Conservation (phyloP, 2,113 vertebrate species). For the Gnathonemus echidnorhynchus region DNA sequence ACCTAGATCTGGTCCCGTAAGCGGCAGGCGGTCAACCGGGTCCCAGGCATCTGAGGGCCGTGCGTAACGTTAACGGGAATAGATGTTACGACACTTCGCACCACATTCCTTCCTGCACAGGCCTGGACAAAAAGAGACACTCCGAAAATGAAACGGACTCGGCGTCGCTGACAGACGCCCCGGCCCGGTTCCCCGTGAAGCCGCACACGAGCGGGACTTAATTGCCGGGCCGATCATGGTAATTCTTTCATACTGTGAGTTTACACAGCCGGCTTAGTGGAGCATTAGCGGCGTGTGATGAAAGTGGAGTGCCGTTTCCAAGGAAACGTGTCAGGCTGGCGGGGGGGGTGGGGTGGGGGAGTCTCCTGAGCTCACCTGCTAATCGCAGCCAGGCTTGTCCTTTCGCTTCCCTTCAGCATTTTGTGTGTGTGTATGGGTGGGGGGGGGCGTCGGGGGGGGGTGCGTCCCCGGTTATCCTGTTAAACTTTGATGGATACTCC, state of each 20-base stretch:
- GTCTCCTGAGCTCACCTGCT: not conserved
- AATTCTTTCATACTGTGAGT: constrained; percentile 73
- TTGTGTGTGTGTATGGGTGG: not conserved
- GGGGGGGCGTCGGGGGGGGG: not conserved
- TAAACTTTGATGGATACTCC: not conserved
- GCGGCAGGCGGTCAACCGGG: constrained; percentile 26
- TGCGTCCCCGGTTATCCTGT: not conserved
- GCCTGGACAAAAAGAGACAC: constrained; percentile 66
- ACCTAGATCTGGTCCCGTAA: constrained; percentile 38
- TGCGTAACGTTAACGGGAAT: constrained; percentile 37
- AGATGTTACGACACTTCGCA: constrained; percentile 46
- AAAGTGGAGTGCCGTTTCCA: constrained; percentile 37
- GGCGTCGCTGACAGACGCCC: constrained; percentile 73
- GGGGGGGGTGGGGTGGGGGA: not conserved
- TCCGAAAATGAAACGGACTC: constrained; percentile 73
- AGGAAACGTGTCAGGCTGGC: not conserved
- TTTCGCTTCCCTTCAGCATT: not conserved
- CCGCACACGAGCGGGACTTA: constrained; percentile 79
- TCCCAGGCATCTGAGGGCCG: constrained; percentile 32
- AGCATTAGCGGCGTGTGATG: constrained; percentile 45
- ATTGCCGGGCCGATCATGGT: constrained; percentile 80
- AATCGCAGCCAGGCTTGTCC: not conserved
- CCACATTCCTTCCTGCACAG: constrained; percentile 66
- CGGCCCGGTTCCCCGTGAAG: constrained; percentile 77
- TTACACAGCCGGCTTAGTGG: constrained; percentile 50